These are phyloP conservation scores for Montipora efflorescens DNA, from an alignment of 64 coral and sea anemone species.

Conservation along the genomic window DNA sequence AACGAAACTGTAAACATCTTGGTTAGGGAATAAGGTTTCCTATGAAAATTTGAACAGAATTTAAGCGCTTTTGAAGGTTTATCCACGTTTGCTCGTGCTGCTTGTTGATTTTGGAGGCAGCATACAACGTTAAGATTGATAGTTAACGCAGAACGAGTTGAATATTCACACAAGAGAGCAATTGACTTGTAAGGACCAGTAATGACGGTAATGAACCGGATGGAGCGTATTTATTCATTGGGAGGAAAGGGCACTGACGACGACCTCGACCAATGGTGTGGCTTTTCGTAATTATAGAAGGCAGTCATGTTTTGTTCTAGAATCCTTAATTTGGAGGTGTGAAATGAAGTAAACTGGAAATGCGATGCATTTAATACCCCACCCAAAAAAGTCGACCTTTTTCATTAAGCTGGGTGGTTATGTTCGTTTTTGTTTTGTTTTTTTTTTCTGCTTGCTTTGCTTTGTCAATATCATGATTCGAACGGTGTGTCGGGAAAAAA, in stretches of 20 bases:
- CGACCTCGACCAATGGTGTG: neutral
- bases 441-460: too few relatives aligned
- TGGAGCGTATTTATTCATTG: neutral
- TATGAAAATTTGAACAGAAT: slow-evolving; percentile 32
- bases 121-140: neutral
- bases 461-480: too few relatives aligned
- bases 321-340: too few relatives aligned
- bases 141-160: neutral
- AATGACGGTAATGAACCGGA: neutral
- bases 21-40: neutral
- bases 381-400: neutral
- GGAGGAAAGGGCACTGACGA: neutral
- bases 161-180: neutral
- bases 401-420: neutral
- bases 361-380: too few relatives aligned
- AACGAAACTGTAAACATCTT: slow-evolving; percentile 16
- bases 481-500: too few relatives aligned
- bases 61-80: slow-evolving; percentile 23
- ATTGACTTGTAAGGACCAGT: neutral
- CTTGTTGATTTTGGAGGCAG: slow-evolving; percentile 19
- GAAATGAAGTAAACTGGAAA: too few relatives aligned
- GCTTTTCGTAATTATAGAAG: neutral
- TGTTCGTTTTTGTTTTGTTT: too few relatives aligned
- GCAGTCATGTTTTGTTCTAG: too few relatives aligned
- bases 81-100: slow-evolving; percentile 36